phyloP scores from a whole-genome alignment of 1,140 invertebrate species.

The silkworm (Bombyx mori) region DNA sequence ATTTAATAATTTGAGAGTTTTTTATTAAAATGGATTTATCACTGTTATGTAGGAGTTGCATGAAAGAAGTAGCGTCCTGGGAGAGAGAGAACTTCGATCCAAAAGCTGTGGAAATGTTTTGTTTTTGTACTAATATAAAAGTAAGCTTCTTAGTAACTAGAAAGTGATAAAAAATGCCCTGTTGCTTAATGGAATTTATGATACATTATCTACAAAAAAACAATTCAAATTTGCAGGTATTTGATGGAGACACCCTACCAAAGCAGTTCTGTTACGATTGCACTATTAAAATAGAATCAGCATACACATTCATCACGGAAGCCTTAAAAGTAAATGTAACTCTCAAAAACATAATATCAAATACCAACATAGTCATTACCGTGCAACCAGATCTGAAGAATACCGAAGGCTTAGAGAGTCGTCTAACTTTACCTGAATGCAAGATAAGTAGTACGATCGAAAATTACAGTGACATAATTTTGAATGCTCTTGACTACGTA shows the following conservation, averaged over 20 bases:
- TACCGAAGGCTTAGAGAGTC: constrained; percentile 18
- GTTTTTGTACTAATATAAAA: constrained; percentile 53
- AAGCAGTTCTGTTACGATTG: constrained; percentile 57
- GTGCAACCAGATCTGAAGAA: constrained; percentile 31
- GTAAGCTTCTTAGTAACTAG: constrained; percentile 15
- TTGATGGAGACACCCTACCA: constrained; percentile 36
- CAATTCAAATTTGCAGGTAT: too few relatives aligned
- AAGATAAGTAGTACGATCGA: constrained; percentile 32
- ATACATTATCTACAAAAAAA: too few relatives aligned
- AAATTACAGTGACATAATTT: constrained; percentile 17
- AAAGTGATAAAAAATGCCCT: too few relatives aligned
- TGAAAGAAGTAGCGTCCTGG: constrained; percentile 49
- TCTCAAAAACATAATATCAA: constrained; percentile 43
- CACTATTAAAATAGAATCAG: constrained; percentile 47
- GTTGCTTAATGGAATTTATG: too few relatives aligned
- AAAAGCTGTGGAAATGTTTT: constrained; percentile 50
- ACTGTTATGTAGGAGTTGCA: constrained; percentile 52
- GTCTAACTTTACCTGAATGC: constrained; percentile 40
- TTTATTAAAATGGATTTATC: constrained; percentile 37
- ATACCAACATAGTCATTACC: constrained; percentile 38
- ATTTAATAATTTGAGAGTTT: too few relatives aligned
- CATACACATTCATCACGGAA: constrained; percentile 49
- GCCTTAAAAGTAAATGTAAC: constrained; percentile 49
- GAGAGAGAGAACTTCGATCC: constrained; percentile 40
- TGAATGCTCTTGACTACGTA: constrained; percentile 12